phyloP scores from a whole-genome alignment of 2,888 invertebrate species.

The Sturmia bella region DNA sequence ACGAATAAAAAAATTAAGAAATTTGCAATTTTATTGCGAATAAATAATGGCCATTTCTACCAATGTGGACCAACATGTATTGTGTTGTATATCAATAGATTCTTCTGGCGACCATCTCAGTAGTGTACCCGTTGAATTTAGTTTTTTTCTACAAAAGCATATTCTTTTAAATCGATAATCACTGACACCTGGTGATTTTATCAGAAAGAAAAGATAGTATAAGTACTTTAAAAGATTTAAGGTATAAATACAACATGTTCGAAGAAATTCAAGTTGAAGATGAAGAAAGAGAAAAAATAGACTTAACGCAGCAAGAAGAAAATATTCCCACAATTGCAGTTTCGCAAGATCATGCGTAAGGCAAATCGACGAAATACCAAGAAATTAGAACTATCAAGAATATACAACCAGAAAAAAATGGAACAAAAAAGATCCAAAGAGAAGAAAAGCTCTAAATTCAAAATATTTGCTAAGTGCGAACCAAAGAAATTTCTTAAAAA shows the following conservation, averaged over 20 bases:
- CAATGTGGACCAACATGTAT: conserved; percentile 39
- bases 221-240: conserved; percentile 12
- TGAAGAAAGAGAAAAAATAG: too few relatives aligned
- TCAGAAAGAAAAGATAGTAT: conserved; percentile 18
- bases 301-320: too few relatives aligned
- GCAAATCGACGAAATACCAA: neutral
- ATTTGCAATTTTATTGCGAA: conserved; percentile 18
- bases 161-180: too few relatives aligned
- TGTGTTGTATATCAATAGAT: conserved; percentile 17
- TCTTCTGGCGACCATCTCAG: neutral
- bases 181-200: neutral
- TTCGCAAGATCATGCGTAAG: conserved; percentile 20
- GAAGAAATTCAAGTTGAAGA: too few relatives aligned
- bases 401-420: conserved; percentile 9
- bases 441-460: conserved; percentile 18
- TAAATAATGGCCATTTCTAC: conserved; percentile 35
- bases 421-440: conserved; percentile 12
- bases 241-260: too few relatives aligned
- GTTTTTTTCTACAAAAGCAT: conserved; percentile 22
- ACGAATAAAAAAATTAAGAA: conserved; percentile 20
- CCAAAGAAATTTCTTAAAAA: conserved; percentile 18
- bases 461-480: conserved; percentile 5
- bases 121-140: conserved; percentile 4
- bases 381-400: neutral
- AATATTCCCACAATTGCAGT: too few relatives aligned